These are phyloP conservation scores for Lithophane semibrunnea DNA, from an alignment of 2,888 invertebrate genomes.

Conservation along the genomic window DNA sequence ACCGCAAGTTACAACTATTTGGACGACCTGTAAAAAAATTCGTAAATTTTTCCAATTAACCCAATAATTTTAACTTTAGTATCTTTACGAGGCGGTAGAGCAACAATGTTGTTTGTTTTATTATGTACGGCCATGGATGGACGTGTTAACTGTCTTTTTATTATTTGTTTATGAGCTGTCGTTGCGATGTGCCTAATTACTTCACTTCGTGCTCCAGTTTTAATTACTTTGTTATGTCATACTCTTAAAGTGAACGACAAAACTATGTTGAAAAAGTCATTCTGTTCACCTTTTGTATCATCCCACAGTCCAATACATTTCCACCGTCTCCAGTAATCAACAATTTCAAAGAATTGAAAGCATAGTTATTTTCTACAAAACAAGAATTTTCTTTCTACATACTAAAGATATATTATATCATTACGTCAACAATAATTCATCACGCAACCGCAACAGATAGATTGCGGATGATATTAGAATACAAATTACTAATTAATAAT, in stretches of 20 bases:
- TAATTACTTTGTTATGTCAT: constrained; percentile 30
- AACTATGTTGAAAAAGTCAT: not conserved
- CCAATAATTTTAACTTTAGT: constrained; percentile 42
- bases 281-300: not conserved
- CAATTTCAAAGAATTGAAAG: not conserved
- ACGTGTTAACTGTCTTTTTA: constrained; percentile 50
- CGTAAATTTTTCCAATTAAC: constrained; percentile 35
- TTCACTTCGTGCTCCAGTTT: constrained; percentile 29
- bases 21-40: constrained; percentile 28
- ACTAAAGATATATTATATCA: not conserved
- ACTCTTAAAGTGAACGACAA: not conserved
- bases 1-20: constrained; percentile 39
- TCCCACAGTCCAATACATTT: not conserved
- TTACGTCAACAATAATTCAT: constrained; percentile 36
- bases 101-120: constrained; percentile 33
- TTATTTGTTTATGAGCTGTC: constrained; percentile 52
- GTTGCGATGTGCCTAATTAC: constrained; percentile 48
- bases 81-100: constrained; percentile 37
- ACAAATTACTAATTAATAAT: constrained; percentile 44
- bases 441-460: constrained; percentile 7
- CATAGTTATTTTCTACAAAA: not conserved
- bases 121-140: not conserved
- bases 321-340: not conserved
- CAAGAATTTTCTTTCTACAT: not conserved
- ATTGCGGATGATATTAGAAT: constrained; percentile 37